Conservation (phyloP, 2,797 vertebrate species). For the Rhincodon typus region DNA sequence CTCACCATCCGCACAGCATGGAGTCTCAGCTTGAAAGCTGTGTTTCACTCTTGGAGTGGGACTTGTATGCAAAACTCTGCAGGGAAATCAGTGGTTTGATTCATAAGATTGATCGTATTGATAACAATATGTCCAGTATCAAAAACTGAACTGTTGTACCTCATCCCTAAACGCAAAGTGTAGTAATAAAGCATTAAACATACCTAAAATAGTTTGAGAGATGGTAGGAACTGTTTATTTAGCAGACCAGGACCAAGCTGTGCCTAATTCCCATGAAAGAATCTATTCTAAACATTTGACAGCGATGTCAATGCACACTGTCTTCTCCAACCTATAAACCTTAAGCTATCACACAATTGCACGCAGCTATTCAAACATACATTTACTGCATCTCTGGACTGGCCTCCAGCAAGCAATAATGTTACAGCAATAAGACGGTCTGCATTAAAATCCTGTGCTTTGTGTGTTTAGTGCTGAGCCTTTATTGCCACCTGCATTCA, state of each 20-base stretch:
- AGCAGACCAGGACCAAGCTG: neutral
- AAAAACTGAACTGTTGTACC: neutral
- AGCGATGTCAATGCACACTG: neutral
- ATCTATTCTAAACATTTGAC: neutral
- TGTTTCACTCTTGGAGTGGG: neutral
- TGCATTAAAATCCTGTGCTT: neutral
- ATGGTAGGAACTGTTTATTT: neutral
- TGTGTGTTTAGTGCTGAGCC: constrained; percentile 43
- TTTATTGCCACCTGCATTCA: constrained; percentile 49
- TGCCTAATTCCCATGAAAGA: too few relatives aligned
- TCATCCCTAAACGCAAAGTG: neutral
- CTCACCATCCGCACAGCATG: neutral
- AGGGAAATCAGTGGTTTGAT: neutral
- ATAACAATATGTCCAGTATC: neutral
- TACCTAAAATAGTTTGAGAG: neutral
- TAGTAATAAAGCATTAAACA: neutral
- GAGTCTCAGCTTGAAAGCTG: neutral
- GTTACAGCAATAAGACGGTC: neutral
- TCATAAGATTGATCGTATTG: too few relatives aligned
- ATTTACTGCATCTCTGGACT: neutral
- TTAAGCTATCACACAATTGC: neutral
- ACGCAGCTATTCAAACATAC: neutral
- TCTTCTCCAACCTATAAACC: neutral
- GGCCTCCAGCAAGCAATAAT: constrained; percentile 13
- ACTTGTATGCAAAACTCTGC: neutral